Evolutionary conservation across 2,888 invertebrate species (phyloP).

Genomic region (Stratiomys singularior): DNA sequence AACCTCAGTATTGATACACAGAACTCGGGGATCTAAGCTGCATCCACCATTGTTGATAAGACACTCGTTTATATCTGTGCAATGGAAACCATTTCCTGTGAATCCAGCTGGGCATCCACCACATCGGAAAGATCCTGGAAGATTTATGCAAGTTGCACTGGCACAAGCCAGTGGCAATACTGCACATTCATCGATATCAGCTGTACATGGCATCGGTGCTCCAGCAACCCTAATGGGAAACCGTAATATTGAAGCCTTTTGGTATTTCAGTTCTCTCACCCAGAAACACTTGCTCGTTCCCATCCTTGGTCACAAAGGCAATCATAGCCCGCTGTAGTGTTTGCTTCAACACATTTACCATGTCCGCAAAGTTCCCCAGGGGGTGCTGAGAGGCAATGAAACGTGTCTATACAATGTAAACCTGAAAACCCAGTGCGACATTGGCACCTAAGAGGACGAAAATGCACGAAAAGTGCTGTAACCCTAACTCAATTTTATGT

Average conservation of each 20-base stretch:
- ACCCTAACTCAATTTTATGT: too few relatives aligned
- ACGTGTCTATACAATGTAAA: slow-evolving; percentile 80
- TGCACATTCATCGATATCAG: slow-evolving; percentile 90
- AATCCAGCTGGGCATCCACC: slow-evolving; percentile 88
- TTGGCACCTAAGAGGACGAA: slow-evolving; percentile 70
- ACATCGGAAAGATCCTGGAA: slow-evolving; percentile 89
- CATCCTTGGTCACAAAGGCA: slow-evolving; percentile 91
- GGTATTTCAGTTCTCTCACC: background rate
- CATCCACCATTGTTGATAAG: slow-evolving; percentile 86
- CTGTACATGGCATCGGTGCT: slow-evolving; percentile 74
- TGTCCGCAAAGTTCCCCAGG: slow-evolving; percentile 85
- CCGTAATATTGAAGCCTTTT: background rate
- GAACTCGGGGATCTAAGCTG: slow-evolving; percentile 79
- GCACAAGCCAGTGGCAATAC: slow-evolving; percentile 78
- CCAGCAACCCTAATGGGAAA: background rate
- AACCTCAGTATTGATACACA: slow-evolving; percentile 86
- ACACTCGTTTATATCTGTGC: slow-evolving; percentile 92
- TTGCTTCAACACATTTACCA: slow-evolving; percentile 82
- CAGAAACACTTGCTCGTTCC: slow-evolving; percentile 71
- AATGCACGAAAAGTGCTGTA: background rate
- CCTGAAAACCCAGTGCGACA: slow-evolving; percentile 84
- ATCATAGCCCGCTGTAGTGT: slow-evolving; percentile 72
- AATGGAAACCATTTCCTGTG: slow-evolving; percentile 86
- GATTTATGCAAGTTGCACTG: slow-evolving; percentile 85
- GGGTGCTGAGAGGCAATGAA: slow-evolving; percentile 76